These are phyloP conservation scores for Palythoa heliodiscus DNA, from an alignment of 92 coral and sea anemone species.

Conservation along the genomic window DNA sequence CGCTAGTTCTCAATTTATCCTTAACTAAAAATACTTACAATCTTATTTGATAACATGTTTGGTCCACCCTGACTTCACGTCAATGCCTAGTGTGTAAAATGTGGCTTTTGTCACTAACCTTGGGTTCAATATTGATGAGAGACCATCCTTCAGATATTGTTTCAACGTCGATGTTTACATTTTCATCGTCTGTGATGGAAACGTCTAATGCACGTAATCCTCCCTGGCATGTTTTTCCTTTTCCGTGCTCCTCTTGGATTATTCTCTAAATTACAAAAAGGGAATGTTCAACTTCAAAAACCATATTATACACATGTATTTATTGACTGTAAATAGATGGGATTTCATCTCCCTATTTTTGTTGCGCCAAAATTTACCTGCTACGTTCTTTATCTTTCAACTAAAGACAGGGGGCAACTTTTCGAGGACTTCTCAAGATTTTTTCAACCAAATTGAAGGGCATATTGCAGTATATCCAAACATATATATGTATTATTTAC, in stretches of 20 bases:
- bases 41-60: too few species aligned
- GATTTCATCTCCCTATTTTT: background rate
- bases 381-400: too few species aligned
- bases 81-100: too few species aligned
- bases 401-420: too few species aligned
- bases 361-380: too few species aligned
- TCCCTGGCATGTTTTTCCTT: slow-evolving; percentile 32
- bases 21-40: too few species aligned
- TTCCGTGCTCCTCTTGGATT: slow-evolving; percentile 47
- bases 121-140: slow-evolving; percentile 31
- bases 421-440: too few species aligned
- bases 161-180: slow-evolving; percentile 44
- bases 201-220: slow-evolving; percentile 48
- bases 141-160: slow-evolving; percentile 59
- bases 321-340: background rate
- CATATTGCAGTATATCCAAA: too few species aligned
- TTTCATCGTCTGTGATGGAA: slow-evolving; percentile 11
- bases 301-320: background rate
- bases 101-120: slow-evolving; percentile 30
- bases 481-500: too few species aligned
- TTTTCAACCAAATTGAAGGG: too few species aligned
- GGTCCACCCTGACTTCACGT: too few species aligned
- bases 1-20: too few species aligned
- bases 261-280: slow-evolving; percentile 45
- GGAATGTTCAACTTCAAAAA: background rate